Conservation (phyloP, 2,888 invertebrate genomes). For the Cheilosia soror region DNA sequence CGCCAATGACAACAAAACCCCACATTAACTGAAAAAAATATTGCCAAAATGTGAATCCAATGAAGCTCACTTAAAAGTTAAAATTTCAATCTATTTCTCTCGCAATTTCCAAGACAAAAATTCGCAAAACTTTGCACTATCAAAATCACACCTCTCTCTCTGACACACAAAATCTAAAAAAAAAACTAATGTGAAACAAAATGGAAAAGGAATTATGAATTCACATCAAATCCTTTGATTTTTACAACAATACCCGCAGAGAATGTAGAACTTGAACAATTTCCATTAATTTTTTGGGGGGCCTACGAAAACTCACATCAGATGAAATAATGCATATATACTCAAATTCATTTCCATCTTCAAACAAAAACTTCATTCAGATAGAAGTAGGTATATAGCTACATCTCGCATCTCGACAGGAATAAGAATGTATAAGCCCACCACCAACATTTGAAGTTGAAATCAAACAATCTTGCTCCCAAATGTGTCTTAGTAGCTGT, state of each 20-base stretch:
- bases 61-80: too few species aligned
- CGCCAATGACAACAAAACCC: too few species aligned
- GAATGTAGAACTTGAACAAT: conserved; percentile 18
- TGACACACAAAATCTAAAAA: neutral
- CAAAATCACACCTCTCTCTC: too few species aligned
- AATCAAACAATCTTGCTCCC: conserved; percentile 29
- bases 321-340: neutral
- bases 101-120: too few species aligned
- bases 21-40: too few species aligned
- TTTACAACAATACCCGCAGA: conserved; percentile 22
- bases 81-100: too few species aligned
- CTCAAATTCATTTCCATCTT: conserved; percentile 47
- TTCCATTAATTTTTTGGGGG: conserved; percentile 22
- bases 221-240: conserved; percentile 39
- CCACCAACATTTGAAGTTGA: conserved; percentile 8
- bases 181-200: neutral
- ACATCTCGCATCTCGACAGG: neutral
- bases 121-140: too few species aligned
- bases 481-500: conserved; percentile 1
- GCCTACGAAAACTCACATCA: neutral
- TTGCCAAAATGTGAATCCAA: too few species aligned
- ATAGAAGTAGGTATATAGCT: neutral
- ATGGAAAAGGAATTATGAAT: conserved; percentile 21
- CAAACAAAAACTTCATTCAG: conserved; percentile 44
- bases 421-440: conserved; percentile 12